Conservation (phyloP, 2,888 invertebrate species). For the Hirtodrosophila trivittata region DNA sequence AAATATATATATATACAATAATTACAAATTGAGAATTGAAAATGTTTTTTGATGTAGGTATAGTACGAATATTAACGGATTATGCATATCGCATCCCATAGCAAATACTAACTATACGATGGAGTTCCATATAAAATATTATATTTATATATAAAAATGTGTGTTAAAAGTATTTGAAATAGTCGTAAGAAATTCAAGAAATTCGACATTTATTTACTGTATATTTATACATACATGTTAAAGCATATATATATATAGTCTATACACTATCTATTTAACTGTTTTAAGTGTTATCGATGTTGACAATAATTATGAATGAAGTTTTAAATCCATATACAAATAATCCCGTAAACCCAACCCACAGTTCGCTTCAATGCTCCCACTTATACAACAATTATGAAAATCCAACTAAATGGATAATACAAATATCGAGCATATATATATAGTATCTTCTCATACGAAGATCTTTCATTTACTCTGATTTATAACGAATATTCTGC, state of each 20-base stretch:
- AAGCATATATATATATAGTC: slow-evolving; percentile 24
- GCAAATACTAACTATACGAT: neutral
- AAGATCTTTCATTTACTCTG: slow-evolving; percentile 12
- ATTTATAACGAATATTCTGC: slow-evolving; percentile 17
- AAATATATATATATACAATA: slow-evolving; percentile 11
- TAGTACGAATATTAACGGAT: slow-evolving; percentile 8
- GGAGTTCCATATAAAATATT: slow-evolving; percentile 7
- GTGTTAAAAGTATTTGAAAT: slow-evolving; percentile 47
- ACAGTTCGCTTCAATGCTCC: slow-evolving; percentile 33
- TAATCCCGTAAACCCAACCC: slow-evolving; percentile 24
- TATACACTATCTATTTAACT: slow-evolving; percentile 38
- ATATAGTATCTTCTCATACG: too few relatives aligned
- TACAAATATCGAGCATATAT: too few relatives aligned
- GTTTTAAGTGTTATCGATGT: slow-evolving; percentile 69
- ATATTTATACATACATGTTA: slow-evolving; percentile 53
- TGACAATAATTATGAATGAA: slow-evolving; percentile 62
- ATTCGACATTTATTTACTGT: slow-evolving; percentile 51
- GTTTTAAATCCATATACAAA: slow-evolving; percentile 53
- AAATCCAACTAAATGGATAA: too few relatives aligned
- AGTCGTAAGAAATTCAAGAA: slow-evolving; percentile 25
- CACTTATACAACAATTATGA: slow-evolving; percentile 16
- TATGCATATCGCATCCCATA: slow-evolving; percentile 6
- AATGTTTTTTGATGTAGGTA: too few relatives aligned
- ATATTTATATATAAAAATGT: slow-evolving; percentile 27
- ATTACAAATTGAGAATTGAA: slow-evolving; percentile 1